Evolutionary conservation across 1,140 invertebrate genomes (phyloP).

Genomic region (Neodiprion lecontei): DNA sequence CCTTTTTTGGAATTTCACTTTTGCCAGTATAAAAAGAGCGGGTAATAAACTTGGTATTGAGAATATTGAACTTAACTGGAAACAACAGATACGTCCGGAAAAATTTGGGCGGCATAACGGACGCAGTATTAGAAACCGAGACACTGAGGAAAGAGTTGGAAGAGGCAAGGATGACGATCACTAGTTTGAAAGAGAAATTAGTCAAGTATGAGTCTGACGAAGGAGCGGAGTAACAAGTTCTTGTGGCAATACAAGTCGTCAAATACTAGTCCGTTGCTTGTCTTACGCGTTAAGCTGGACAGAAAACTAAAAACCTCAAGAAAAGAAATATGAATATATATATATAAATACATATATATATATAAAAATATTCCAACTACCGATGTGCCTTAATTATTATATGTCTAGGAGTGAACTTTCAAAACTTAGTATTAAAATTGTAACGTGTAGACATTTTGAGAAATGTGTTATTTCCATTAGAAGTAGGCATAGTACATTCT

Average conservation of each 20-base stretch:
- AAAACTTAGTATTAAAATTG: no score
- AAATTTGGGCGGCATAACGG: conserved; percentile 54
- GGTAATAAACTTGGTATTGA: no score
- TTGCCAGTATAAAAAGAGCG: no score
- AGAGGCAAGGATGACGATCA: conserved; percentile 63
- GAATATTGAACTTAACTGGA: no score
- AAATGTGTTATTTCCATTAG: no score
- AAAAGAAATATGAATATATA: conserved; percentile 44
- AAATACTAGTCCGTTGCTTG: conserved; percentile 43
- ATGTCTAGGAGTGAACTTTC: no score
- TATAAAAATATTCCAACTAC: conserved; percentile 24
- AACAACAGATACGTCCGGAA: conserved; percentile 60
- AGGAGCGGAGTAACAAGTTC: conserved; percentile 18
- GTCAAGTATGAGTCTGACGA: conserved; percentile 45
- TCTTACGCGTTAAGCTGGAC: conserved; percentile 51
- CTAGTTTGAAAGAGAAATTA: conserved; percentile 67
- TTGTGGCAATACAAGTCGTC: conserved; percentile 15
- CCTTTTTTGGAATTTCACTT: not conserved
- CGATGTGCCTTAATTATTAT: not conserved
- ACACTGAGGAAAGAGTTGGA: conserved; percentile 63
- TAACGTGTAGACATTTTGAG: no score
- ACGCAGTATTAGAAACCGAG: conserved; percentile 49
- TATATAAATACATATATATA: conserved; percentile 47
- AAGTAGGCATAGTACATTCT: no score
- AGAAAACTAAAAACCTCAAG: conserved; percentile 28